A percentile compares a stretch with the other conserved stretches of the same genome.
These are phyloP conservation scores for Lutjanus erythropterus DNA, from an alignment of 2,113 vertebrate species.

Conservation along the genomic window DNA sequence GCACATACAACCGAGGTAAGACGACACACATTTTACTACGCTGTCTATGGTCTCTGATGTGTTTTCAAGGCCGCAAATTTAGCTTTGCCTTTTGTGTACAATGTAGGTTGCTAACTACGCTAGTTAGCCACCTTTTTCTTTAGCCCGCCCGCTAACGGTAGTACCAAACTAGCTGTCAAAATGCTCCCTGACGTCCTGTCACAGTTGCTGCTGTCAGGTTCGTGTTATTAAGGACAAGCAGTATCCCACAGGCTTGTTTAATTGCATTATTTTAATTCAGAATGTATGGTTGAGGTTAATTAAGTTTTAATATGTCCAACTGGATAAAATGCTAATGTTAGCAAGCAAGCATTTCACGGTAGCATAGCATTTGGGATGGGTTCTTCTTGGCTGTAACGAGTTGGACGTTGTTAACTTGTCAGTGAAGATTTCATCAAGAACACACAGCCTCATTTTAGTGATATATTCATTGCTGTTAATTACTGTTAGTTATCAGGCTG, in stretches of 20 bases:
- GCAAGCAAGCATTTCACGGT: constrained; percentile 8
- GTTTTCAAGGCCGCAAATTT: not conserved
- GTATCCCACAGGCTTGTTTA: not conserved
- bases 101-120: constrained; percentile 20
- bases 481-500: not conserved
- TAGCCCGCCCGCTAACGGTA: constrained; percentile 60
- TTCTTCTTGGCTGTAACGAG: not conserved
- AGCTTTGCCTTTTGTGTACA: not conserved
- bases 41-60: not conserved
- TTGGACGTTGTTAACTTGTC: constrained; percentile 5
- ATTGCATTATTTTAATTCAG: not conserved
- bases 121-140: constrained; percentile 51
- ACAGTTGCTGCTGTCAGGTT: constrained; percentile 12
- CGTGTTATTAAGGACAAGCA: not conserved
- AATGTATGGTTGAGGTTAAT: not conserved
- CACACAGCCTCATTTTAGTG: not conserved
- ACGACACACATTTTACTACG: too few relatives aligned
- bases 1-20: constrained; percentile 57
- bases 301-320: not conserved
- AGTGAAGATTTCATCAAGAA: not conserved
- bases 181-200: constrained; percentile 25
- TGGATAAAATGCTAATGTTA: constrained; percentile 28
- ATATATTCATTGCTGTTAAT: too few relatives aligned
- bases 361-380: constrained; percentile 30
- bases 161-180: constrained; percentile 73